Evolutionary conservation across 2,888 invertebrate species (phyloP).

Genomic region (Nemotelus nigrinus): DNA sequence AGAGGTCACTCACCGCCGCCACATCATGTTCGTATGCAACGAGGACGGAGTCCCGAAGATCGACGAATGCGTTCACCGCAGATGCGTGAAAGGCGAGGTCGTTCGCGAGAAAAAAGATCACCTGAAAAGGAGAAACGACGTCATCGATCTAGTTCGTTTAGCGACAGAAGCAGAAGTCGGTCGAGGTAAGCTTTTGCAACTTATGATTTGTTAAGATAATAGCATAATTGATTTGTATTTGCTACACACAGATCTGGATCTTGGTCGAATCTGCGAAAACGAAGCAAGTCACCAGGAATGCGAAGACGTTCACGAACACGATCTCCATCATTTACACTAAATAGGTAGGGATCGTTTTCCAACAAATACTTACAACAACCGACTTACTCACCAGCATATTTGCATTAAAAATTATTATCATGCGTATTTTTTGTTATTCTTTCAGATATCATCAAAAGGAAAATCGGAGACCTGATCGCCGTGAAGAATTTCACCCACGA

Average conservation of each 20-base stretch:
- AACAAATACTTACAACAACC: background rate
- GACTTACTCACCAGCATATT: background rate
- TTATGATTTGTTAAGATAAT: no score
- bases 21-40: conserved; percentile 44
- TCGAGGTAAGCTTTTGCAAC: conserved; percentile 52
- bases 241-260: conserved; percentile 55
- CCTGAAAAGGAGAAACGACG: conserved; percentile 50
- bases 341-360: conserved; percentile 53
- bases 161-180: conserved; percentile 55
- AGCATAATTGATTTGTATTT: no score
- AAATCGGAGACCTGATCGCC: conserved; percentile 47
- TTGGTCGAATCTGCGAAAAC: conserved; percentile 55
- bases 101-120: conserved; percentile 56
- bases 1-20: conserved; percentile 50
- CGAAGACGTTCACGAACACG: conserved; percentile 57
- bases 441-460: conserved; percentile 50
- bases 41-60: conserved; percentile 49
- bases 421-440: conserved; percentile 20
- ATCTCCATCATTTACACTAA: conserved; percentile 54
- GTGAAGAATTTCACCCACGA: conserved; percentile 48
- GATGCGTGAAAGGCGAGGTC: conserved; percentile 58
- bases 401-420: background rate
- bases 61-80: conserved; percentile 58
- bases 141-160: conserved; percentile 54
- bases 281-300: conserved; percentile 55